phyloP scores from a whole-genome alignment of 2,888 invertebrate species.

The Dusona sp. region DNA sequence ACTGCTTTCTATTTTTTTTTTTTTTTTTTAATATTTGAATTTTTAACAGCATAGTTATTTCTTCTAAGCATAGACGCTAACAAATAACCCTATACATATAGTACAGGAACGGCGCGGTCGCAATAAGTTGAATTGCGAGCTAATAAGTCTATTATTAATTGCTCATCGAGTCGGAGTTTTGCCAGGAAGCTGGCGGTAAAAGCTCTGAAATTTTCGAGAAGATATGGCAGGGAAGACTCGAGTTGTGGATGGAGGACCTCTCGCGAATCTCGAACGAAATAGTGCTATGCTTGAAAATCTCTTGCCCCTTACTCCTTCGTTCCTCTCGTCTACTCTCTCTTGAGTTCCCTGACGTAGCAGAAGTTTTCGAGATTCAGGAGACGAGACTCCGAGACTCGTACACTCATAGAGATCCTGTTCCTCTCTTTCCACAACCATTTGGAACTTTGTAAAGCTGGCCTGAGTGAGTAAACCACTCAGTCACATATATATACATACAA shows the following conservation, averaged over 20 bases:
- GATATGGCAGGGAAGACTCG: slow-evolving; percentile 21
- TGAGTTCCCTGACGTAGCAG: slow-evolving; percentile 20
- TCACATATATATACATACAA: slow-evolving; percentile 1
- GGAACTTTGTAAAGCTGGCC: slow-evolving; percentile 59
- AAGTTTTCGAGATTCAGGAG: slow-evolving; percentile 41
- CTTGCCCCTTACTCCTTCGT: neutral
- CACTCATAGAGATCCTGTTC: neutral
- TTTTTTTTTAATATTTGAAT: neutral
- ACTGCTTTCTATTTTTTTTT: neutral
- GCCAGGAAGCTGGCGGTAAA: neutral
- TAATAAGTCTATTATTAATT: slow-evolving; percentile 40
- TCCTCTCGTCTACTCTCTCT: neutral
- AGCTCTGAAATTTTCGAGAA: slow-evolving; percentile 28
- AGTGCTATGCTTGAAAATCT: slow-evolving; percentile 14
- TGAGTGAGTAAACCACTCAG: slow-evolving; percentile 52
- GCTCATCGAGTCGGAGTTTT: slow-evolving; percentile 35
- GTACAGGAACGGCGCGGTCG: neutral
- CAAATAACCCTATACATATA: neutral
- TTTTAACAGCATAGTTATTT: neutral
- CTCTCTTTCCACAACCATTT: slow-evolving; percentile 27
- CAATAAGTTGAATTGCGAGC: slow-evolving; percentile 1
- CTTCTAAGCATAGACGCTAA: neutral
- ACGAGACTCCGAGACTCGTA: slow-evolving; percentile 18
- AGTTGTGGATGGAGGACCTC: slow-evolving; percentile 36
- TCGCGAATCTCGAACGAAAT: slow-evolving; percentile 39